Conservation (phyloP, 2,113 vertebrate genomes). For the Aix galericulata region DNA sequence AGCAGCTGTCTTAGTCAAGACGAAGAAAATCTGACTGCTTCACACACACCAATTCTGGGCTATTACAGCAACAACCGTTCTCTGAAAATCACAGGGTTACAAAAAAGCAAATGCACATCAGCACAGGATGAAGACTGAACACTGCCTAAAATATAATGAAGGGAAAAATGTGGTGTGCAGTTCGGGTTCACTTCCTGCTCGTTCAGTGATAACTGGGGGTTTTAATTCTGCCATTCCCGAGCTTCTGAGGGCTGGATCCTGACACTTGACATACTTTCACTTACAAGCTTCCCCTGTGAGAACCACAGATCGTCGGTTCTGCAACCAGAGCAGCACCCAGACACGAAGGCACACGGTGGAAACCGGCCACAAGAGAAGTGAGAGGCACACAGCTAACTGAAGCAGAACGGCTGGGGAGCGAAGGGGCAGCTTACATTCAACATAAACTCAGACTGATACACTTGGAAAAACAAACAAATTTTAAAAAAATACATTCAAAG, state of each 20-base stretch:
- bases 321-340: background rate
- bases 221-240: background rate
- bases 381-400: background rate
- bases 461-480: background rate
- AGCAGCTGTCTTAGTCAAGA: background rate
- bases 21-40: background rate
- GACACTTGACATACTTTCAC: background rate
- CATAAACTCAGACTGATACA: background rate
- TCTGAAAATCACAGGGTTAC: background rate
- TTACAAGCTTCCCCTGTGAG: background rate
- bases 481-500: background rate
- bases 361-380: background rate
- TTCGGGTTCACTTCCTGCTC: background rate
- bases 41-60: background rate
- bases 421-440: background rate
- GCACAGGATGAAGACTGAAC: background rate
- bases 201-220: rapidly evolving
- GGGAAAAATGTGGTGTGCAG: background rate
- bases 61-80: background rate
- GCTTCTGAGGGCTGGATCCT: background rate
- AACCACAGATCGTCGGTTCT: background rate
- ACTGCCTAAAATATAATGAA: rapidly evolving
- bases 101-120: background rate
- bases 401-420: background rate
- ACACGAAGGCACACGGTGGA: background rate